Base-by-base conservation (phyloP, 2,888 invertebrate genomes). In the Drosophila atripex region DNA sequence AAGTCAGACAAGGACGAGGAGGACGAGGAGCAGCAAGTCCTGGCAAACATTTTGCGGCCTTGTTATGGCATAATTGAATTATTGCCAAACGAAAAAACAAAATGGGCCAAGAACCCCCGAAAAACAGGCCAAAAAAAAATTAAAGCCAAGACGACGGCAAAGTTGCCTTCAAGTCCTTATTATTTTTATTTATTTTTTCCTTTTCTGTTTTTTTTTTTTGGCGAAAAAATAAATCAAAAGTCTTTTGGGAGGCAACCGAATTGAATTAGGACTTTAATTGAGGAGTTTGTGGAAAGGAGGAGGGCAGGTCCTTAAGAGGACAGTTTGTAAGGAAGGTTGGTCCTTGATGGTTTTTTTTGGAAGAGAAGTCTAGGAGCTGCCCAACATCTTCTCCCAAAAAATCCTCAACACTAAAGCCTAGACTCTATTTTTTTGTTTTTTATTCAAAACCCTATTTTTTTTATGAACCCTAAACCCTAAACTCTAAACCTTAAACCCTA, bases 21-120 rank as follows among this genome's bases (percentile, higher is more conserved):
- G 32, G 32, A 28, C 9, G 8, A 28, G 28, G 28, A 28, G 28
- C 9, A 28, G 7, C 30, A 30, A 12, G 32, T 35, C 5, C 21
- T 50, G 73, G 68, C 82, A 78, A 84, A 76, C 87, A 85, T 78
- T 75, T 78, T 78, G 79, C 72, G 79, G 83, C 86, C 78, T 86
- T 87, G 86, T 80, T 86, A 77, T 85, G 83, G 66, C 86, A 86
- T 83, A 83, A 83, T 87, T 83, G 83, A 83, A 87, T 83, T 83
- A 87, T 83, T 87, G 88, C 86, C 79, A 83, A 85, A 75, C 74
- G 86, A 86, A 87, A 70, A 87, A 82, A 68, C 73, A 73, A 80
- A 78, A 66, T 69, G 70, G 78, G 68, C 71, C 35, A 73, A 72
- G 56, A 47, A 23, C 56, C n/a, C 38, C 30, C n/a, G 51, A 61